Conservation (phyloP, 2,888 invertebrate species). For the Hypena proboscidalis region DNA sequence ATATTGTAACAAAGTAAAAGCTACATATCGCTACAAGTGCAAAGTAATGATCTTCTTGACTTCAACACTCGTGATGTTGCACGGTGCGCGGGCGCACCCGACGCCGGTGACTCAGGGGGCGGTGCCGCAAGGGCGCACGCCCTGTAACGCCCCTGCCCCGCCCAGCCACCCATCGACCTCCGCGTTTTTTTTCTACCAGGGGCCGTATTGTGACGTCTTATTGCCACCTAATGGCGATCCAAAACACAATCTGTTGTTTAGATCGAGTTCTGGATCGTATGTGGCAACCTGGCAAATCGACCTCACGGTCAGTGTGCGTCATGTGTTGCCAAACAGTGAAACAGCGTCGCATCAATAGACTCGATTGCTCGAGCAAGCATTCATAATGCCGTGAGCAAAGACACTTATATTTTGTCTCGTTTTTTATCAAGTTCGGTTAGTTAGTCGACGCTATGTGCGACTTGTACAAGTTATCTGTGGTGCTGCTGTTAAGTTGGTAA, state of each 20-base stretch:
- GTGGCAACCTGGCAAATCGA: too few relatives aligned
- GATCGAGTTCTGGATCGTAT: too few relatives aligned
- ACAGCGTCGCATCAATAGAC: conserved; percentile 50
- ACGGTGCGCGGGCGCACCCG: conserved; percentile 65
- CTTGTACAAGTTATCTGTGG: too few relatives aligned
- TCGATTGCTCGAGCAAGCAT: conserved; percentile 42
- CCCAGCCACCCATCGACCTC: conserved; percentile 79
- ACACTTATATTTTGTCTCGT: conserved; percentile 45
- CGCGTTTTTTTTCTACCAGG: conserved; percentile 75
- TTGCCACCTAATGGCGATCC: too few relatives aligned
- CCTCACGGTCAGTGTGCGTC: conserved; percentile 46
- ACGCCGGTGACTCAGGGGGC: conserved; percentile 74
- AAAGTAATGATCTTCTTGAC: conserved; percentile 30
- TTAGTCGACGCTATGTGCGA: conserved; percentile 19
- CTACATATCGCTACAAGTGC: conserved; percentile 32
- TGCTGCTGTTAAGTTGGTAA: too few relatives aligned
- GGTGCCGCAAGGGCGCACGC: conserved; percentile 81
- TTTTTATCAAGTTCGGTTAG: conserved; percentile 34
- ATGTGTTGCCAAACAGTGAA: conserved; percentile 79
- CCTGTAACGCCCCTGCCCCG: conserved; percentile 72
- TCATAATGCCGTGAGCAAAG: conserved; percentile 43
- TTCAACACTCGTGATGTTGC: conserved; percentile 32
- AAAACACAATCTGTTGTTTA: too few relatives aligned
- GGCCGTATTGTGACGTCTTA: too few relatives aligned
- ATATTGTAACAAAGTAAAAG: too few relatives aligned